These are phyloP conservation scores for Parapsyche elsis DNA, from an alignment of 1,140 invertebrate genomes.

Conservation along the genomic window DNA sequence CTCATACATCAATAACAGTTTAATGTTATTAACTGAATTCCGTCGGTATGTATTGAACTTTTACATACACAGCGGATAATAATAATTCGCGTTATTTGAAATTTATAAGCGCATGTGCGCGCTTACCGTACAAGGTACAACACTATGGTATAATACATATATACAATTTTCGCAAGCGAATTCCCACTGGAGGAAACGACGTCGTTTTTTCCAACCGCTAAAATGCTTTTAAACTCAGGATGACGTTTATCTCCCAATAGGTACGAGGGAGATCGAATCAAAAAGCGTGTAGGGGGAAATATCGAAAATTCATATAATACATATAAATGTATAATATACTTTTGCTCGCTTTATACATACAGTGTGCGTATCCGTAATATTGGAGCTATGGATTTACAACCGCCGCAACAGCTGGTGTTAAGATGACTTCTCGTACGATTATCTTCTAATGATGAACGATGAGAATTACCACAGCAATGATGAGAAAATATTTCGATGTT, in stretches of 20 bases:
- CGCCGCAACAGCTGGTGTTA: background rate
- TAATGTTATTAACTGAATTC: too few relatives aligned
- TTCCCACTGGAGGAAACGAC: conserved; percentile 32
- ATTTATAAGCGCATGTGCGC: conserved; percentile 18
- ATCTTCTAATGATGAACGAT: conserved; percentile 48
- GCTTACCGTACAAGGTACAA: background rate
- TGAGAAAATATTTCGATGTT: background rate
- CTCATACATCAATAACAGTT: too few relatives aligned
- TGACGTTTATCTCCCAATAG: conserved; percentile 52
- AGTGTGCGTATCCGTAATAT: background rate
- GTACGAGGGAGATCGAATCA: conserved; percentile 34
- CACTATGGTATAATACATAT: background rate
- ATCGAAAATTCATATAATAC: conserved; percentile 39
- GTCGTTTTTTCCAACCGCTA: conserved; percentile 47
- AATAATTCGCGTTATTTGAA: conserved; percentile 13
- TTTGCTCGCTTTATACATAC: conserved; percentile 1
- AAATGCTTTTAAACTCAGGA: conserved; percentile 54
- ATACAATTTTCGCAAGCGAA: background rate
- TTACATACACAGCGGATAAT: too few relatives aligned
- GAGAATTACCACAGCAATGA: conserved; percentile 46
- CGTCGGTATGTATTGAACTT: too few relatives aligned
- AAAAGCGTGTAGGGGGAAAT: conserved; percentile 18
- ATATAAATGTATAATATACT: background rate
- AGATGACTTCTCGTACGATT: conserved; percentile 44
- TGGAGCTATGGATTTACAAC: too few relatives aligned